Evolutionary conservation across 2,797 vertebrate genomes (phyloP), one percentile per base, ranked within the genome.

Genomic region (Sardinella longiceps): DNA sequence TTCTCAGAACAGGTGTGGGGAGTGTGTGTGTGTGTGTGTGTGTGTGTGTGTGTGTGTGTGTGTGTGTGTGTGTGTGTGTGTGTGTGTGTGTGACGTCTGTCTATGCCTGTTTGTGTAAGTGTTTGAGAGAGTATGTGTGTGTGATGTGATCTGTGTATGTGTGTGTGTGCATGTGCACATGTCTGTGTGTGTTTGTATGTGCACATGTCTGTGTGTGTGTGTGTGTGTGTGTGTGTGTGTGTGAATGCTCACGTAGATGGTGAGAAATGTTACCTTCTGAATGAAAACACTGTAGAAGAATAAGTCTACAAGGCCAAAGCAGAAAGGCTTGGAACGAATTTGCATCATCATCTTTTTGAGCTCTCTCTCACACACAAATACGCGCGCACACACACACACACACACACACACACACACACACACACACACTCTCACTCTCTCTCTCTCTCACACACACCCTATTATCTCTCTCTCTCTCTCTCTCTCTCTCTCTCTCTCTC

Each of bases 11-110:
- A 77, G 70, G 70, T 74, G 66, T 66, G 60, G 28, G 25, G 25
- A 3, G 28, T 70, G 30, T 70, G 12, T 18, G 63, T 70, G 28
- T 33, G 63, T 33, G 63, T 66, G 28, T 66, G 63, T 66, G 28
- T 66, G 63, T 66, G 28, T 33, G 63, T 70, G 63, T 66, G 28
- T 66, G 63, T 66, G 63, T 66, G 28, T 66, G 28, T 66, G 28
- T 14, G 28, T 14, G 14, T 30, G n/a, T 50, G 46, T 48, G 46
- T 48, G 46, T 48, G 46, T 48, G 46, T 48, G 46, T 48, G 53
- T 56, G 53, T 56, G 18, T 56, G 53, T 48, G 46, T 48, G 46
- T 45, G 45, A 18, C 20, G 51, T 56, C 14, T 60, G 3, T 60
- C 3, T 60, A 25, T 63, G 11, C 28, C n/a, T 28, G 58, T 63